A percentile compares a stretch with the other conserved stretches of the same genome.
phyloP scores from a whole-genome alignment of 1,140 invertebrate species.

The Sinonovacula constricta region DNA sequence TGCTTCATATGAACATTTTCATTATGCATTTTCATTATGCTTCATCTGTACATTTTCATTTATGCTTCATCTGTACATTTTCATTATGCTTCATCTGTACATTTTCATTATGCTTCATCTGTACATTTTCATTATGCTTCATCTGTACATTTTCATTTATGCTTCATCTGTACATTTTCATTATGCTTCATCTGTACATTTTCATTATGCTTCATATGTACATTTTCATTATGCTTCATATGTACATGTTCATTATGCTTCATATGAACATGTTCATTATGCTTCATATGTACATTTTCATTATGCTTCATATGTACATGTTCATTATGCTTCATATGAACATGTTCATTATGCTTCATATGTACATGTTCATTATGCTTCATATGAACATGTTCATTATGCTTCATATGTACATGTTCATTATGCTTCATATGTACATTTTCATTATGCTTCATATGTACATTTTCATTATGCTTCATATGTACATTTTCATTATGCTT shows the following conservation, averaged over 20 bases:
- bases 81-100: background rate
- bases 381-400: too few relatives aligned
- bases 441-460: too few relatives aligned
- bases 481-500: too few relatives aligned
- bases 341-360: background rate
- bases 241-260: background rate
- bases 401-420: too few relatives aligned
- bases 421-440: too few relatives aligned
- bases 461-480: too few relatives aligned
- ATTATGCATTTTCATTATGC: too few relatives aligned
- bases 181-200: background rate
- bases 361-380: background rate
- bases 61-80: background rate
- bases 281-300: background rate
- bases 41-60: background rate
- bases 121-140: background rate
- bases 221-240: background rate
- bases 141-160: background rate
- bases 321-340: background rate
- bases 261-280: background rate
- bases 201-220: background rate
- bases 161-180: background rate
- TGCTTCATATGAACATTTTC: too few relatives aligned
- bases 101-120: background rate
- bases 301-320: background rate